Evolutionary conservation across 37 sponge, comb jelly and placozoan genomes (phyloP).

Genomic region (Diacarnus erythraeanus): DNA sequence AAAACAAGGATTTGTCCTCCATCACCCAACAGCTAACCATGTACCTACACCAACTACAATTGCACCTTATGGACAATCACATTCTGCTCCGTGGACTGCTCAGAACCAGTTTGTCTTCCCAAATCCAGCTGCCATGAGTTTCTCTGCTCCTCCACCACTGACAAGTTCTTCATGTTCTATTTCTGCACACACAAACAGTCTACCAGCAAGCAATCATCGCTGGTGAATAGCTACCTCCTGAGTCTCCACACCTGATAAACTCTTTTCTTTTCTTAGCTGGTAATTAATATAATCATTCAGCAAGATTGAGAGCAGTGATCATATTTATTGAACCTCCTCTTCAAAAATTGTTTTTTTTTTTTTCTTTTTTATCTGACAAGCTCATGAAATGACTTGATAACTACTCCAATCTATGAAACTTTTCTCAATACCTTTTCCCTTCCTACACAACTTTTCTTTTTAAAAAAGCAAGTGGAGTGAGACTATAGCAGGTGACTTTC

Average conservation of each 20-base stretch:
- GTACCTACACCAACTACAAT: slow-evolving; percentile 22
- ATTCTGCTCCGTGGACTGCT: slow-evolving; percentile 57
- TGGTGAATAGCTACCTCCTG: background rate
- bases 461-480: no score
- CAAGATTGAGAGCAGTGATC: slow-evolving; percentile 1
- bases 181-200: slow-evolving; percentile 12
- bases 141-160: slow-evolving; percentile 51
- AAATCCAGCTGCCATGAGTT: slow-evolving; percentile 49
- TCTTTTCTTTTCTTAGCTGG: background rate
- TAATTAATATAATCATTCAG: background rate
- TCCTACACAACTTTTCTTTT: no score
- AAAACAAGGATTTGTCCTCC: slow-evolving; percentile 54
- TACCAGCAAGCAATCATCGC: slow-evolving; percentile 1
- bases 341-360: background rate
- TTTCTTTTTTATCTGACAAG: background rate
- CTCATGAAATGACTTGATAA: background rate
- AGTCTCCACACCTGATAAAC: background rate
- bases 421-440: background rate
- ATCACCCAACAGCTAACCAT: slow-evolving; percentile 50
- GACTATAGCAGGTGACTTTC: background rate
- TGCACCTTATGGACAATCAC: slow-evolving; percentile 25
- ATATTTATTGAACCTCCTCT: background rate
- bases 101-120: slow-evolving; percentile 85
- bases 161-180: slow-evolving; percentile 13
- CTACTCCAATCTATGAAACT: background rate